These are phyloP conservation scores for Chondrosia reniformis DNA, from an alignment of 37 sponge, comb jelly and placozoan species.

Conservation along the genomic window DNA sequence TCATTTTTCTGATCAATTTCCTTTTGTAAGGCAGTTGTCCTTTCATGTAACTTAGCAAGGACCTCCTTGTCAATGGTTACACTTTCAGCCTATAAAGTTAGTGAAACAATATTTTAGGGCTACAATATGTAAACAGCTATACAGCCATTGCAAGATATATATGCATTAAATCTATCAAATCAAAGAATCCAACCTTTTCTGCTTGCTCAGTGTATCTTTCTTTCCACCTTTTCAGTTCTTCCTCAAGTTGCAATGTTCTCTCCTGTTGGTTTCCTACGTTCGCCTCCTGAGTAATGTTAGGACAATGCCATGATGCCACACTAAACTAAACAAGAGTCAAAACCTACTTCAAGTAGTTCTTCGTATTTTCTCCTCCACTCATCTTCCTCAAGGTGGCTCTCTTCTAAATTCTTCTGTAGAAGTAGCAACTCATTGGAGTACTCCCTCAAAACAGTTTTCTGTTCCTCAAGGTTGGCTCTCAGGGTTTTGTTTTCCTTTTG, in stretches of 20 bases:
- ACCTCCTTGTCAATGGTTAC: constrained; percentile 6
- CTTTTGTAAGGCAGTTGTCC: not conserved
- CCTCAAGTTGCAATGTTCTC: not conserved
- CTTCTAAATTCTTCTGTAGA: constrained; percentile 5
- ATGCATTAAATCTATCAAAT: too few relatives aligned
- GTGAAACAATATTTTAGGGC: too few relatives aligned
- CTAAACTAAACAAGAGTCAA: too few relatives aligned
- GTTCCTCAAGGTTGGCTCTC: constrained; percentile 9
- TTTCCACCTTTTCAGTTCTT: constrained; percentile 1
- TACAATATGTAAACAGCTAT: too few relatives aligned
- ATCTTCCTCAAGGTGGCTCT: constrained; percentile 6
- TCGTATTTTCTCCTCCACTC: constrained; percentile 1
- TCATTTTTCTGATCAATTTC: not conserved
- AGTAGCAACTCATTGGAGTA: not conserved
- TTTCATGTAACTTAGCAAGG: not conserved
- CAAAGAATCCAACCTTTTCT: constrained; percentile 11
- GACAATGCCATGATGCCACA: too few relatives aligned
- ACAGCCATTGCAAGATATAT: too few relatives aligned
- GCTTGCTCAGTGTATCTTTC: not conserved
- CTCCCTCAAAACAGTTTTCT: constrained; percentile 5
- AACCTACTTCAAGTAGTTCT: constrained; percentile 10
- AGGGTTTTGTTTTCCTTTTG: not conserved
- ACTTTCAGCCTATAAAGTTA: not conserved
- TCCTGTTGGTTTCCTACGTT: too few relatives aligned
- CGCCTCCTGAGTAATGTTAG: too few relatives aligned